Conservation (phyloP, 37 sponge, comb jelly and placozoan species). For the Ephydatia muelleri region DNA sequence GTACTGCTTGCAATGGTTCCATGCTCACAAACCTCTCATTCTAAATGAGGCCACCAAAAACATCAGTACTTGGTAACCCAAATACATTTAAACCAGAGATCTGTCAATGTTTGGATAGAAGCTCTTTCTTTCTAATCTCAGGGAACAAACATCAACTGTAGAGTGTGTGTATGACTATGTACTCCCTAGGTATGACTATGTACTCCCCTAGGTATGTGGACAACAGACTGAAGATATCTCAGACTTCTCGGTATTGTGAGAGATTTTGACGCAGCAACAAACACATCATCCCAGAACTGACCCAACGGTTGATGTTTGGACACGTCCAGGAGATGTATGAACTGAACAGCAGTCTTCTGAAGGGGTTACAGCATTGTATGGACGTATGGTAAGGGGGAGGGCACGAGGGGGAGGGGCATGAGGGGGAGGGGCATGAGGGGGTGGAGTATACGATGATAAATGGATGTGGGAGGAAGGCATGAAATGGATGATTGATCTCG, state of each 20-base stretch:
- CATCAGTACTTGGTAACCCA: too few species aligned
- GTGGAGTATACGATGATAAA: not conserved
- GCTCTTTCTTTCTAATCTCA: too few species aligned
- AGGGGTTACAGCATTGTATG: constrained; percentile 54
- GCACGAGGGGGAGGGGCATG: too few species aligned
- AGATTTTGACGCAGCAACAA: constrained; percentile 28
- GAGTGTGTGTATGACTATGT: too few species aligned
- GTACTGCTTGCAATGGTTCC: too few species aligned
- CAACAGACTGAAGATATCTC: constrained; percentile 57
- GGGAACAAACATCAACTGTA: too few species aligned
- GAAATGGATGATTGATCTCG: not conserved
- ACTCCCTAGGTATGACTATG: not conserved
- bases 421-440: too few species aligned
- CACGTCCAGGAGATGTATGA: constrained; percentile 72
- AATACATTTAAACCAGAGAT: too few species aligned
- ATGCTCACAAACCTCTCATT: too few species aligned
- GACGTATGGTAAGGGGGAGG: constrained; percentile 69
- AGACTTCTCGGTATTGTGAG: constrained; percentile 41
- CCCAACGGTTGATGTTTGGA: constrained; percentile 60
- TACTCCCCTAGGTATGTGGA: constrained; percentile 53
- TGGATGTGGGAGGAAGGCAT: not conserved
- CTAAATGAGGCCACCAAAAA: too few species aligned
- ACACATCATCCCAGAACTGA: constrained; percentile 47
- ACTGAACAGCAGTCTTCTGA: constrained; percentile 54
- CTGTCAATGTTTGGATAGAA: too few species aligned